Evolutionary conservation across 1,140 invertebrate genomes (phyloP).

Genomic region (Heliconius hermathena): DNA sequence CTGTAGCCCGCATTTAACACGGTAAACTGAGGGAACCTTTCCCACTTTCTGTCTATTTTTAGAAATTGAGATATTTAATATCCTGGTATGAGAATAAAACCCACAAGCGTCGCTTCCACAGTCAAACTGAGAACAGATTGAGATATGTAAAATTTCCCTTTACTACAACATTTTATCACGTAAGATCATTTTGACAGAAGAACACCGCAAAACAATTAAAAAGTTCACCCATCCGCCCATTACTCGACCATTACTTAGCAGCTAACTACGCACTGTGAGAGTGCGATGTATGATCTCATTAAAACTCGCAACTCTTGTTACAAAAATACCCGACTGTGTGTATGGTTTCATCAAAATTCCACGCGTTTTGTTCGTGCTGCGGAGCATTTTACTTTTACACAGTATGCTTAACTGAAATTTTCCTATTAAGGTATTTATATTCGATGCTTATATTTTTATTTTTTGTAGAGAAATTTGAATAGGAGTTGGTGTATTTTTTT

Average conservation of each 20-base stretch:
- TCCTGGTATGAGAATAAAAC: no score
- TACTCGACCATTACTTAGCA: neutral
- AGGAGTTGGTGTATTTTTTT: no score
- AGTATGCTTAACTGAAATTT: neutral
- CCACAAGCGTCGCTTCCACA: no score
- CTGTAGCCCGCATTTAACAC: no score
- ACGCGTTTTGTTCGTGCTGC: slow-evolving; percentile 34
- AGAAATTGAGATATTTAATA: no score
- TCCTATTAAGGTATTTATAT: neutral
- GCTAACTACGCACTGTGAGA: slow-evolving; percentile 40
- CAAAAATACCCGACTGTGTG: slow-evolving; percentile 43
- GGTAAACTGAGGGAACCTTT: no score
- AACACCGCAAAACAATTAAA: neutral
- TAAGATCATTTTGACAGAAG: neutral
- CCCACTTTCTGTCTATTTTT: no score
- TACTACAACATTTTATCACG: no score
- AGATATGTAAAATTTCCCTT: no score
- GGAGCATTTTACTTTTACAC: slow-evolving; percentile 32
- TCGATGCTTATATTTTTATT: neutral
- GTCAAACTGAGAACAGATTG: no score
- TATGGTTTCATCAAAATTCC: slow-evolving; percentile 44
- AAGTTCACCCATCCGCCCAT: neutral
- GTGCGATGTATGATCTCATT: slow-evolving; percentile 37
- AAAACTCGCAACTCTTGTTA: slow-evolving; percentile 41
- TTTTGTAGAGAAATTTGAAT: no score